phyloP scores from a whole-genome alignment of 2,797 vertebrate genomes.

The Cyclopterus lumpus region DNA sequence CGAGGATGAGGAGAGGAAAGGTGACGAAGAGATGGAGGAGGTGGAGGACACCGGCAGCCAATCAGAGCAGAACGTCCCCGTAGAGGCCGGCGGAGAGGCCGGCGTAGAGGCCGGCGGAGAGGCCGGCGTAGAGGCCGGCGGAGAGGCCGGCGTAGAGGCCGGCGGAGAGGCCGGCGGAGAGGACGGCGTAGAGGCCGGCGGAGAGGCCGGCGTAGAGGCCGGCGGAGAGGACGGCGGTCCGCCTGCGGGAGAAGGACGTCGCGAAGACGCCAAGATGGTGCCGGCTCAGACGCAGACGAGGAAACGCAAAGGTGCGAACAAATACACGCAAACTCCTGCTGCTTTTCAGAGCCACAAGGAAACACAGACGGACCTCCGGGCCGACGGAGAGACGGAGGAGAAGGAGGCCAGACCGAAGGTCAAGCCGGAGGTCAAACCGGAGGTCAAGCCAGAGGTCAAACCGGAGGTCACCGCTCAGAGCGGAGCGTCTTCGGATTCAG shows the following conservation, averaged over 20 bases:
- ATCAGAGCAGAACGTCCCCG: neutral
- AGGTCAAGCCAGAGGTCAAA: accelerated
- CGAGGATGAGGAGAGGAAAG: neutral
- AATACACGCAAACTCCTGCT: constrained; percentile 55
- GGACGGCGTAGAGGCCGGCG: too few relatives aligned
- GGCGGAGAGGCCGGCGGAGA: too few relatives aligned
- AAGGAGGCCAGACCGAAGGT: neutral
- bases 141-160: too few relatives aligned
- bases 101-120: too few relatives aligned
- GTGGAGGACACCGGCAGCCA: constrained; percentile 19
- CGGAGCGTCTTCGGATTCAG: constrained; percentile 10
- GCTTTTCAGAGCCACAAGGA: constrained; percentile 44
- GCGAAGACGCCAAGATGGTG: constrained; percentile 1
- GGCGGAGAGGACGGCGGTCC: neutral
- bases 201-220: too few relatives aligned
- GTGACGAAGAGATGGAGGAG: constrained; percentile 16
- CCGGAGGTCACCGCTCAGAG: neutral
- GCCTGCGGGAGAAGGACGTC: neutral
- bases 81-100: constrained; percentile 7
- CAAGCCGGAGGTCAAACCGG: accelerated
- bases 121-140: too few relatives aligned
- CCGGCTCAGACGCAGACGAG: constrained; percentile 63
- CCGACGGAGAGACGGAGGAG: neutral
- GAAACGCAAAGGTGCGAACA: neutral
- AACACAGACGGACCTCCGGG: constrained; percentile 65